Conservation (phyloP, 2,888 invertebrate species). For the Choristoneura rosaceana region DNA sequence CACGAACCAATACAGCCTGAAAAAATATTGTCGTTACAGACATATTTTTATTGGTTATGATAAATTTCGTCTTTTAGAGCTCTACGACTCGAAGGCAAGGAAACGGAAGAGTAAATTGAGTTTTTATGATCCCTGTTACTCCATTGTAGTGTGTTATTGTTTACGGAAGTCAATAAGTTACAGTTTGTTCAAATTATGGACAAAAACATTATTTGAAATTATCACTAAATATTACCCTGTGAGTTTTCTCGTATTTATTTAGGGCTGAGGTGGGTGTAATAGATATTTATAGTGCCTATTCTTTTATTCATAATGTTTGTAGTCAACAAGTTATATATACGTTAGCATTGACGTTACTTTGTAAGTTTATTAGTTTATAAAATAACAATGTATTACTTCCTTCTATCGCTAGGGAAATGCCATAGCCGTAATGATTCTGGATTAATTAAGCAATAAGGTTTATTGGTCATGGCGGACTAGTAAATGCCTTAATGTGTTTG, state of each 20-base stretch:
- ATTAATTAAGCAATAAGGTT: slow-evolving; percentile 16
- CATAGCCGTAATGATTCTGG: slow-evolving; percentile 16
- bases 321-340: background rate
- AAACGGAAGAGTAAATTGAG: slow-evolving; percentile 30
- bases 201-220: slow-evolving; percentile 4
- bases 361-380: background rate
- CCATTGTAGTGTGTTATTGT: slow-evolving; percentile 16
- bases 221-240: background rate
- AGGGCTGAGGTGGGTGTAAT: background rate
- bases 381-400: slow-evolving; percentile 4
- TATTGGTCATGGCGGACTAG: slow-evolving; percentile 33
- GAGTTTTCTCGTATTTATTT: background rate
- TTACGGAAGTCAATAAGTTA: slow-evolving; percentile 14
- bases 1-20: slow-evolving; percentile 79
- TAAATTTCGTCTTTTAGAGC: slow-evolving; percentile 20
- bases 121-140: slow-evolving; percentile 15
- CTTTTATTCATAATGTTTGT: background rate
- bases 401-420: slow-evolving; percentile 27
- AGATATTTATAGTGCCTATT: slow-evolving; percentile 1
- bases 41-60: slow-evolving; percentile 29
- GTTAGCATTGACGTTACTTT: background rate
- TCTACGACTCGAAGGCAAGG: slow-evolving; percentile 23
- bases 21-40: slow-evolving; percentile 51
- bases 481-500: slow-evolving; percentile 17
- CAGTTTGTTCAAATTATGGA: slow-evolving; percentile 6